Evolutionary conservation across 2,888 invertebrate species (phyloP).

Genomic region (Gasteruption jaculator): DNA sequence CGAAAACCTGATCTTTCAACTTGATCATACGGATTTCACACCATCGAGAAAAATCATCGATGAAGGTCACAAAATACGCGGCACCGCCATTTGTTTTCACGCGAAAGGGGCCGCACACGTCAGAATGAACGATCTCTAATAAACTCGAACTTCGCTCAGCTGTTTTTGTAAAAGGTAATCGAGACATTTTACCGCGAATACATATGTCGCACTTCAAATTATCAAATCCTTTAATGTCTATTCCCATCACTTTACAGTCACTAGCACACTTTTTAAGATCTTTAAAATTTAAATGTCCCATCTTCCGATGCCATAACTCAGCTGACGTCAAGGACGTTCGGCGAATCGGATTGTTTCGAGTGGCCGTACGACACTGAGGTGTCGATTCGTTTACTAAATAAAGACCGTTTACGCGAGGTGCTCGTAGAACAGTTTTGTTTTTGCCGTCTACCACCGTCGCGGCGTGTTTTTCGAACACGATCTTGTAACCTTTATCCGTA

Average conservation of each 20-base stretch:
- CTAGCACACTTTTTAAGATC: slow-evolving; percentile 2
- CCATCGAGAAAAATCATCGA: slow-evolving; percentile 19
- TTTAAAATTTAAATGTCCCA: slow-evolving; percentile 9
- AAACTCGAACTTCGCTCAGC: slow-evolving; percentile 10
- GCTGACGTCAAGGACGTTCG: neutral
- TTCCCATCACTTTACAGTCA: neutral
- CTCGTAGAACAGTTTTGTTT: no score
- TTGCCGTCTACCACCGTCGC: neutral
- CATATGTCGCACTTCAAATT: slow-evolving; percentile 13
- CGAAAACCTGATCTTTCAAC: slow-evolving; percentile 17
- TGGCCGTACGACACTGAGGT: no score
- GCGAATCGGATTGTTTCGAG: no score
- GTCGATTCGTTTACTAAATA: no score
- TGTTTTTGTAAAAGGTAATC: slow-evolving; percentile 17
- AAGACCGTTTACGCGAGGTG: no score
- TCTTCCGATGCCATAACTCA: slow-evolving; percentile 2
- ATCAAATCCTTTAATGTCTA: neutral
- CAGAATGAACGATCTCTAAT: slow-evolving; percentile 15
- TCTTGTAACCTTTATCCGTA: slow-evolving; percentile 2
- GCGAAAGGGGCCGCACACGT: slow-evolving; percentile 17
- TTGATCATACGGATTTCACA: slow-evolving; percentile 19
- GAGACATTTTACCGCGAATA: slow-evolving; percentile 13
- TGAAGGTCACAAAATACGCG: slow-evolving; percentile 21
- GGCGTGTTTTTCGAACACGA: neutral
- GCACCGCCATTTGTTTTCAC: slow-evolving; percentile 12